phyloP scores from a whole-genome alignment of 2,888 invertebrate species.

The Oscheius sp. region DNA sequence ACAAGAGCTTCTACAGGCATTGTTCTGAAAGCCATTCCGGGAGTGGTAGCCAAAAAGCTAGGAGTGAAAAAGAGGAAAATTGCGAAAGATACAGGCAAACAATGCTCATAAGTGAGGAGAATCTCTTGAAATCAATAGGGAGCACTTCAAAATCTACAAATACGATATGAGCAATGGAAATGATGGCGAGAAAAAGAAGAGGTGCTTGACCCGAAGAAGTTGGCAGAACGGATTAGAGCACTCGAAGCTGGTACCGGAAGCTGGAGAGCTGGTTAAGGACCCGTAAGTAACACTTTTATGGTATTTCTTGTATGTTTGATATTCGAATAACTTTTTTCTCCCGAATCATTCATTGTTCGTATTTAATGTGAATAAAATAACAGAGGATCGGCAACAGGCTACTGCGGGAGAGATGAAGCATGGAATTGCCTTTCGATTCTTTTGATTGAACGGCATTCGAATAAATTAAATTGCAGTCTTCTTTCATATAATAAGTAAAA shows the following conservation, averaged over 20 bases:
- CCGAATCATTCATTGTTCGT: too few species aligned
- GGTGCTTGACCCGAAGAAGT: conserved; percentile 23
- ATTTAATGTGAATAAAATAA: too few species aligned
- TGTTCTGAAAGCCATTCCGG: conserved; percentile 7
- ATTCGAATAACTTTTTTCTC: too few species aligned
- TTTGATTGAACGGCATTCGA: too few species aligned
- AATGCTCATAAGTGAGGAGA: conserved; percentile 23
- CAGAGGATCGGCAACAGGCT: too few species aligned
- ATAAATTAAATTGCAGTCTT: too few species aligned
- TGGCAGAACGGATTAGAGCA: conserved; percentile 29
- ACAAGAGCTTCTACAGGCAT: conserved; percentile 29
- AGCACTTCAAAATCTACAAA: conserved; percentile 1
- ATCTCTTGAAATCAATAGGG: conserved; percentile 28
- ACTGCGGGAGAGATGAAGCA: too few species aligned
- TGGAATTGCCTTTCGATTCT: too few species aligned
- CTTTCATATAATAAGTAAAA: too few species aligned
- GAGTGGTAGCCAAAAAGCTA: not conserved
- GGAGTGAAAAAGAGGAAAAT: not conserved
- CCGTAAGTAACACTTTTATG: too few species aligned
- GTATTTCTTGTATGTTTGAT: too few species aligned
- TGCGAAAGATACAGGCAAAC: conserved; percentile 29
- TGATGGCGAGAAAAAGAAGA: conserved; percentile 15
- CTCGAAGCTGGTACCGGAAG: conserved; percentile 23
- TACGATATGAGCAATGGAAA: not conserved
- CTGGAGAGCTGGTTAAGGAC: conserved; percentile 11